Evolutionary conservation across 2,113 vertebrate genomes (phyloP), one percentile per base, ranked within the genome.

Genomic region (Anguilla japonica): DNA sequence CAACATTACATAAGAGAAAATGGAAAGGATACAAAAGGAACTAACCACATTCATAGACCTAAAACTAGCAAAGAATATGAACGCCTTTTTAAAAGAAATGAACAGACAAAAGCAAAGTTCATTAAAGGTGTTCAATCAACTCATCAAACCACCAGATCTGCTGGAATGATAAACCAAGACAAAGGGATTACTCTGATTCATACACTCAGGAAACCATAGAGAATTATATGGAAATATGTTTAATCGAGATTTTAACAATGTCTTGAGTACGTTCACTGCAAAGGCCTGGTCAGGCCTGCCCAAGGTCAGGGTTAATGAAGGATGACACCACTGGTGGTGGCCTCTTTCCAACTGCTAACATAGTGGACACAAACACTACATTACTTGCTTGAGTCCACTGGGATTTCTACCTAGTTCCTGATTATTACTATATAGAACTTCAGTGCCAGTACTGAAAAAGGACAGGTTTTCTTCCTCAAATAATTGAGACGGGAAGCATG

Each of bases 1-100:
- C 88, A 91, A 80, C 79, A 88, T 91, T 90, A 90, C 88, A 92
- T 91, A 89, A 93, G 83, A 83, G 53, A 43, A 82, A 85, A 57
- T 53, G 29, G 82, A 84, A 86, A 86, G 53, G 46, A 71, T 81
- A 83, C 87, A 83, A 87, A 34, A 78, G 79, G 81, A 39, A 56
- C 53, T 87, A 82, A 85, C 39, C 60, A 81, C 63, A 90, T 86
- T 71, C 87, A 81, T 88, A 85, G 16, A 86, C 63, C n/a, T 43
- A 79, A 84, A 83, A 85, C 71, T 88, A 86, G 84, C 34, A 20
- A 86, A 85, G 13, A 41, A 80, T 56, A 88, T 79, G 85, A 88
- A 83, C 67, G 46, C 81, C 6, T 43, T 56, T 26, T 2, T 26
- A 41, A 43, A 85, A 57, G 40, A 56, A 41, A 85, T 16, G 79